These are phyloP conservation scores for Sapayoa aenigma DNA, from an alignment of 2,113 vertebrate species.

Conservation along the genomic window DNA sequence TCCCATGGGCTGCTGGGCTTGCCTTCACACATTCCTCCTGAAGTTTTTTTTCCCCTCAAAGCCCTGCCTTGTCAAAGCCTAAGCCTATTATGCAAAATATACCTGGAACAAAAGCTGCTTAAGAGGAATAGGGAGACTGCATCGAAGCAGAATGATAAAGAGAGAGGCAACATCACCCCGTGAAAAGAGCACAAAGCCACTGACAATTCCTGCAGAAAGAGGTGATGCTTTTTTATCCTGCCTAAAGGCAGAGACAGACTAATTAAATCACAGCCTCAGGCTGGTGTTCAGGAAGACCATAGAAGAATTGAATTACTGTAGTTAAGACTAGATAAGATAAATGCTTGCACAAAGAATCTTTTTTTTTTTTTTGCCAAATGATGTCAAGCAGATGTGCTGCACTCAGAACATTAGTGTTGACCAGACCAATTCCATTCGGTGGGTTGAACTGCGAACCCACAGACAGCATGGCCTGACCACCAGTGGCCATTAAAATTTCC, in stretches of 20 bases:
- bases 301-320: not conserved
- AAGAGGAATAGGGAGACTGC: not conserved
- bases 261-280: not conserved
- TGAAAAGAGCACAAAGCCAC: not conserved
- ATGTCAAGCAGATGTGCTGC: not conserved
- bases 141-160: not conserved
- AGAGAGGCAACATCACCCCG: not conserved
- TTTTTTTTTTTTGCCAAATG: not conserved
- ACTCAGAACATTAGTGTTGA: not conserved
- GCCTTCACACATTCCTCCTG: not conserved
- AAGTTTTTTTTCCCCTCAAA: not conserved
- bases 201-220: not conserved
- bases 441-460: not conserved
- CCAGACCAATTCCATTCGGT: not conserved
- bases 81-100: conserved; percentile 18
- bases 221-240: not conserved
- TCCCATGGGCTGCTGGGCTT: not conserved
- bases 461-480: not conserved
- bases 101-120: not conserved
- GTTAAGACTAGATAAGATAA: not conserved
- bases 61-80: not conserved
- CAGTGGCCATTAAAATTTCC: not conserved
- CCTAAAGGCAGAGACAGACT: not conserved
- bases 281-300: not conserved
- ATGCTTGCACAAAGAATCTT: not conserved